Conservation (phyloP, 2,888 invertebrate genomes). For the Rhorus exstirpatorius region DNA sequence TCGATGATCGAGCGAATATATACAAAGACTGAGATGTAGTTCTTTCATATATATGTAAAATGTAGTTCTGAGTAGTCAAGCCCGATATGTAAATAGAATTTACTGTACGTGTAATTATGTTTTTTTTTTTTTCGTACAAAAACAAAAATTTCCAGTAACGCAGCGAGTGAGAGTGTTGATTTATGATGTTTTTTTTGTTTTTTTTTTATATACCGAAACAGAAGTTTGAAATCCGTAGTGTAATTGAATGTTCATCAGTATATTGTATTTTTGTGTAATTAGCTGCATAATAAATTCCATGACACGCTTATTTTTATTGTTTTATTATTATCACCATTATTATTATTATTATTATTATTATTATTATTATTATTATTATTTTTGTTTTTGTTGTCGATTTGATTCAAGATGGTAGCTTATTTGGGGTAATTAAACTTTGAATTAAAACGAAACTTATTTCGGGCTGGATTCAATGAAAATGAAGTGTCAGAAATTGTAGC, state of each 20-base stretch:
- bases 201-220: no score
- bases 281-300: conserved; percentile 57
- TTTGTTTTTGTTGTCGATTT: no score
- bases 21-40: conserved; percentile 68
- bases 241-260: conserved; percentile 13
- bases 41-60: conserved; percentile 39
- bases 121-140: no score
- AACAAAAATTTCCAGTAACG: not conserved
- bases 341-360: conserved; percentile 21
- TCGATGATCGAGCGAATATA: conserved; percentile 30
- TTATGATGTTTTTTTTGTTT: no score
- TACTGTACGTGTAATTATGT: conserved; percentile 5
- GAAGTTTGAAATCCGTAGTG: conserved; percentile 12
- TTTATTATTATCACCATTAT: no score
- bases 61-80: conserved; percentile 28
- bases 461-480: no score
- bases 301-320: conserved; percentile 38
- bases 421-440: no score
- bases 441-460: no score
- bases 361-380: not conserved
- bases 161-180: not conserved
- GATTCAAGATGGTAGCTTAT: no score
- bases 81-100: conserved; percentile 54
- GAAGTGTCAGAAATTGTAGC: no score
- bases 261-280: conserved; percentile 47